Conservation (phyloP, 2,888 invertebrate genomes). For the Agonopterix heracliana region DNA sequence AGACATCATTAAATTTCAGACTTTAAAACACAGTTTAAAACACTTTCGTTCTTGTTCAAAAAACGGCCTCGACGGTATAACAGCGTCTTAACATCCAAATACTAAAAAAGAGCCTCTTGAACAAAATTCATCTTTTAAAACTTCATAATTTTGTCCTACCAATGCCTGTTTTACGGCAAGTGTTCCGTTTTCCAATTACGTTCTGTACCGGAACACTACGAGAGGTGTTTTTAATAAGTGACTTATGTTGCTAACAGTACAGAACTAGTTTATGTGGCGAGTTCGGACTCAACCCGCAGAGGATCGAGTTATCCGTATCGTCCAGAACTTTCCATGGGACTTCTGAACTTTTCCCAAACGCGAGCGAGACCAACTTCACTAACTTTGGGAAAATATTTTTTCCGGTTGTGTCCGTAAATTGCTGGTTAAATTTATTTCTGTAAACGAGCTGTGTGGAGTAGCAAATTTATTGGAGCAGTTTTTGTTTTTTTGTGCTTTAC, state of each 20-base stretch:
- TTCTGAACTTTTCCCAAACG: conserved; percentile 23
- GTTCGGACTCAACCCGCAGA: conserved; percentile 23
- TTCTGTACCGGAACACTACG: too few species aligned
- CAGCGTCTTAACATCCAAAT: too few species aligned
- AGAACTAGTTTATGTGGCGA: conserved; percentile 15
- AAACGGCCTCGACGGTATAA: too few species aligned
- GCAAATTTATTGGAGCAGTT: neutral
- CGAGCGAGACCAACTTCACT: conserved; percentile 1
- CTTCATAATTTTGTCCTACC: too few species aligned
- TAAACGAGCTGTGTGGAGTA: neutral
- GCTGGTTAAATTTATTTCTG: conserved; percentile 2
- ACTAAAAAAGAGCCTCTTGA: too few species aligned
- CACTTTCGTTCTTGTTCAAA: too few species aligned
- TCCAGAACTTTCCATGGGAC: conserved; percentile 24
- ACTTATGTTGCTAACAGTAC: conserved; percentile 8
- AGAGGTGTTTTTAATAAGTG: too few species aligned
- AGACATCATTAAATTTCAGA: too few species aligned
- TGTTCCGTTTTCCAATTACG: too few species aligned
- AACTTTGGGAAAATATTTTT: conserved; percentile 10
- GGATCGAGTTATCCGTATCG: conserved; percentile 23
- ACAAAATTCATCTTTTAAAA: too few species aligned
- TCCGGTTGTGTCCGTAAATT: conserved; percentile 6
- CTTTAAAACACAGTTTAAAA: too few species aligned
- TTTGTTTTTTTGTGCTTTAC: conserved; percentile 3
- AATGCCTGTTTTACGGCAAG: too few species aligned